Evolutionary conservation across 92 coral and sea anemone genomes (phyloP).

Genomic region (Blastomussa wellsi): DNA sequence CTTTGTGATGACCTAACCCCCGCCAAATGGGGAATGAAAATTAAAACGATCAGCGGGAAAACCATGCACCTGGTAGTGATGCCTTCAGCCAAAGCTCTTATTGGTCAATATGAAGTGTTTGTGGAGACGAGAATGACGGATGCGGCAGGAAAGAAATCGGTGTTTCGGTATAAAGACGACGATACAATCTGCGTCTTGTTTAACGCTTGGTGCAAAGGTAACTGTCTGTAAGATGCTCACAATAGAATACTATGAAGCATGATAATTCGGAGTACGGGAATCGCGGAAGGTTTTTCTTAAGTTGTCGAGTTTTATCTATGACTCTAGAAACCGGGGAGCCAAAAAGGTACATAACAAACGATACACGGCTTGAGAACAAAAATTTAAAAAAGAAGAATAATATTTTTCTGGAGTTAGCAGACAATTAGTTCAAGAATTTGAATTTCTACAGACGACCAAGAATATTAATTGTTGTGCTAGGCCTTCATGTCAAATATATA

Average conservation of each 20-base stretch:
- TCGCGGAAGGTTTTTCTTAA: too few relatives aligned
- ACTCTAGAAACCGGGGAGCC: too few relatives aligned
- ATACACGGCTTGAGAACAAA: too few relatives aligned
- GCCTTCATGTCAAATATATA: too few relatives aligned
- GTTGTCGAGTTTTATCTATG: too few relatives aligned
- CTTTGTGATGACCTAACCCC: slow-evolving; percentile 26
- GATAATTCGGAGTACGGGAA: background rate
- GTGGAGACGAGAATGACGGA: slow-evolving; percentile 58
- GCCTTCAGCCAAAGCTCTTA: slow-evolving; percentile 70
- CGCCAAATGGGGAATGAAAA: slow-evolving; percentile 61
- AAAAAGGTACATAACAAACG: too few relatives aligned
- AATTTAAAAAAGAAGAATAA: too few relatives aligned
- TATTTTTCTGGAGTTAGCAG: too few relatives aligned
- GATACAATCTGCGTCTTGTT: slow-evolving; percentile 50
- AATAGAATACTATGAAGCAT: background rate
- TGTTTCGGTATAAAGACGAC: slow-evolving; percentile 40
- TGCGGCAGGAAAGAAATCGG: slow-evolving; percentile 21
- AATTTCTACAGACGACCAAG: too few relatives aligned
- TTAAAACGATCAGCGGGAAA: slow-evolving; percentile 38
- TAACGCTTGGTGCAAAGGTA: slow-evolving; percentile 76
- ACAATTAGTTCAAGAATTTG: too few relatives aligned
- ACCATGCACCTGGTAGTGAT: slow-evolving; percentile 47
- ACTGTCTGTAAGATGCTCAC: background rate
- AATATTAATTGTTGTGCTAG: too few relatives aligned
- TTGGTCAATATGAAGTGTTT: slow-evolving; percentile 58